Evolutionary conservation across 1,140 invertebrate species (phyloP), one percentile per base, ranked within the genome.

Genomic region (Nasonia vitripennis): DNA sequence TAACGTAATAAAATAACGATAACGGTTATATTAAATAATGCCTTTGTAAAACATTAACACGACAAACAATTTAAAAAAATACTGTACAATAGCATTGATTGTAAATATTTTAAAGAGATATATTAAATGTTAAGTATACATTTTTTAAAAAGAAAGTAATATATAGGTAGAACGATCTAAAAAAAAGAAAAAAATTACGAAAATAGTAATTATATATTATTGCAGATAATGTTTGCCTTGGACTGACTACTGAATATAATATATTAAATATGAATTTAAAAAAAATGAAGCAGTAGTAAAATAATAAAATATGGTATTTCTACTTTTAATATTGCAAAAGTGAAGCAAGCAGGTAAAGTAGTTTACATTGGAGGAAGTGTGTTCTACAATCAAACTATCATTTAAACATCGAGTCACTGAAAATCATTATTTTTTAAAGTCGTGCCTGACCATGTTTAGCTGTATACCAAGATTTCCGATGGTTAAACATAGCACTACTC

Each of bases 121-220:
- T 91, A 91, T 92, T 92, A 92, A 91, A 92, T 93, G 91, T 92
- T 92, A 93, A 93, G 91, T 90, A 92, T 92, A 93, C 90, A 92
- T 93, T 93, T 93, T 93, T 93, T 93, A 92, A 93, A 90, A 92
- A 91, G 91, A 93, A 93, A 93, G 92, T 93, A 93, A 93, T 93
- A 93, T 93, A 93, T 93, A 93, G 90, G 89, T 93, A 92, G 90
- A 91, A 90, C 84, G 87, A 90, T 91, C 86, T 90, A 91, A 90
- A 90, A 88, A 88, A 88, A 89, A 87, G 87, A 89, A 87, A 88
- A 89, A 88, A 89, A 89, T 90, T 89, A 91, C 87, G 88, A 90
- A 89, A 89, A 91, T 91, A 90, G 89, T 92, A 91, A 88, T 89
- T 92, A 91, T 91, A 90, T 92, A 92, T 92, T 90, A 90, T 88